These are phyloP conservation scores for Oriolus oriolus DNA, from an alignment of 2,113 vertebrate genomes.

Conservation along the genomic window DNA sequence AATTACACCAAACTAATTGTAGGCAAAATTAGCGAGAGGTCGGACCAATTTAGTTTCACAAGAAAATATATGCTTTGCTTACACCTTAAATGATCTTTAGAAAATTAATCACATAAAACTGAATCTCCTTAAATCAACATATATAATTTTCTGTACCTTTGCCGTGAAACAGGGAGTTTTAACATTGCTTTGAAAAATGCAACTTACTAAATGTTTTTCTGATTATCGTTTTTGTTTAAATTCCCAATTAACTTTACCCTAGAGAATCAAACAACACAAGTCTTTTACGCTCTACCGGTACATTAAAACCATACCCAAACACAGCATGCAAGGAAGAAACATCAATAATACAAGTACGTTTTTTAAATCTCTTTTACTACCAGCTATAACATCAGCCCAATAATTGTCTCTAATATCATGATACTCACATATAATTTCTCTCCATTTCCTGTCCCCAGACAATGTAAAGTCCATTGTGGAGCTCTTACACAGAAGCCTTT, in stretches of 20 bases:
- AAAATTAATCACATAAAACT: slow-evolving; percentile 58
- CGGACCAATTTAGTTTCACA: slow-evolving; percentile 51
- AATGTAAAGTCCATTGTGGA: not conserved
- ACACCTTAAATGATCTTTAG: slow-evolving; percentile 60
- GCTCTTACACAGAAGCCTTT: not conserved
- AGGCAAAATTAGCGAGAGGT: slow-evolving; percentile 73
- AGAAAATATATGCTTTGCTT: slow-evolving; percentile 67
- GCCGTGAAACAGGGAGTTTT: not conserved
- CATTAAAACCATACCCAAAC: slow-evolving; percentile 20
- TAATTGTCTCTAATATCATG: not conserved
- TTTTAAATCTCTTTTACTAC: slow-evolving; percentile 9
- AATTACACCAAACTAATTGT: slow-evolving; percentile 77
- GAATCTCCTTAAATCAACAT: slow-evolving; percentile 47
- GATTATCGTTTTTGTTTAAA: slow-evolving; percentile 22
- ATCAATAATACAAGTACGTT: not conserved
- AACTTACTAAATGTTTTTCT: not conserved
- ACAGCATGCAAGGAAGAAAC: not conserved
- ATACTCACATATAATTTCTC: not conserved
- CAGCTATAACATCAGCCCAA: not conserved
- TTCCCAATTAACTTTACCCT: slow-evolving; percentile 28
- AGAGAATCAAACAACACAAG: slow-evolving; percentile 8
- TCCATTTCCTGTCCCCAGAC: not conserved
- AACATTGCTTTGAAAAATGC: slow-evolving; percentile 15
- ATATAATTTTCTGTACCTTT: slow-evolving; percentile 7
- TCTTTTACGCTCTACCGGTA: not conserved